A percentile compares a stretch with the other conserved stretches of the same genome.
phyloP scores from a whole-genome alignment of 2,888 invertebrate species.

The Hyles lineata region DNA sequence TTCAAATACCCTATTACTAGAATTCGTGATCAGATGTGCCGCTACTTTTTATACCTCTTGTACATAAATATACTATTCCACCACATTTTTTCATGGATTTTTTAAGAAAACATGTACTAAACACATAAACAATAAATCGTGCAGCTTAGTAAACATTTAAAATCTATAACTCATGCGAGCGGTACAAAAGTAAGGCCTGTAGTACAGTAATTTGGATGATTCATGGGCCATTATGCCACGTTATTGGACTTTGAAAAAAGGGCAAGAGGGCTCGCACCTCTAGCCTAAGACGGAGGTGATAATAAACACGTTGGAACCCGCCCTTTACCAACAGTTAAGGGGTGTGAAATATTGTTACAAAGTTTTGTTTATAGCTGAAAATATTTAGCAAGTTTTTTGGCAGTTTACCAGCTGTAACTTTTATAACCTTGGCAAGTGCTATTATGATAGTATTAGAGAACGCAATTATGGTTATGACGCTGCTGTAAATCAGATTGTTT shows the following conservation, averaged over 20 bases:
- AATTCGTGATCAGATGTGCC: too few species aligned
- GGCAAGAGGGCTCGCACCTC: slow-evolving; percentile 44
- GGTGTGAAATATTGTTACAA: slow-evolving; percentile 13
- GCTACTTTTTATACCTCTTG: background rate
- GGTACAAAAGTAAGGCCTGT: slow-evolving; percentile 61
- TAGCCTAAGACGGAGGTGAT: slow-evolving; percentile 36
- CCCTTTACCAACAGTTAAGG: slow-evolving; percentile 35
- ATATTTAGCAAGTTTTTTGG: background rate
- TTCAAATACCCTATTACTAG: too few species aligned
- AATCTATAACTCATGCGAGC: slow-evolving; percentile 57
- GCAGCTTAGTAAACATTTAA: slow-evolving; percentile 53
- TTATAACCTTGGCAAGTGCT: too few species aligned
- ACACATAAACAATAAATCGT: slow-evolving; percentile 21
- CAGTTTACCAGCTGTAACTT: too few species aligned
- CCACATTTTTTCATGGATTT: background rate
- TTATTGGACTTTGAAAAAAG: slow-evolving; percentile 65
- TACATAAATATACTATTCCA: background rate
- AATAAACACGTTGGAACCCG: slow-evolving; percentile 42
- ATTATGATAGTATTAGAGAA: too few species aligned
- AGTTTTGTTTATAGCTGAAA: slow-evolving; percentile 6
- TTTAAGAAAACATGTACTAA: background rate
- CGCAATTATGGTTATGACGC: too few species aligned
- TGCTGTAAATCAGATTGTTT: too few species aligned
- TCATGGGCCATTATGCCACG: slow-evolving; percentile 66
- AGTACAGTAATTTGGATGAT: slow-evolving; percentile 69